Conservation (phyloP, 2,888 invertebrate species). For the Thecocarcelia acutangulata region DNA sequence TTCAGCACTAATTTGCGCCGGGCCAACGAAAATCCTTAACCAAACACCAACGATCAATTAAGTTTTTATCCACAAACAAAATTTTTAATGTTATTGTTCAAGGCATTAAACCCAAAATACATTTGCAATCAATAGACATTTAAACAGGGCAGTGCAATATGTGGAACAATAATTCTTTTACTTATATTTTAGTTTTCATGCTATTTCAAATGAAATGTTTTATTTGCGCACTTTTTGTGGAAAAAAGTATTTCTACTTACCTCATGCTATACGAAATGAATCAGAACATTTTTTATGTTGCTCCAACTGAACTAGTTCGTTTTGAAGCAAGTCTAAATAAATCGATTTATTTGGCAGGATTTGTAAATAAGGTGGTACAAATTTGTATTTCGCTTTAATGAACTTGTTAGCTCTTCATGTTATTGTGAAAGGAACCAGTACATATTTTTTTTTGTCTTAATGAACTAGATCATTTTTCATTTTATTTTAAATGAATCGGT, state of each 20-base stretch:
- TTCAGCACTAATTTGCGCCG: conserved; percentile 52
- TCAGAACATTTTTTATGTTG: background rate
- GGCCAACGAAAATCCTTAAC: conserved; percentile 53
- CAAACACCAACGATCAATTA: conserved; percentile 69
- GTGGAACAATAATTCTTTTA: too few relatives aligned
- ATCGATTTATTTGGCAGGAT: too few relatives aligned
- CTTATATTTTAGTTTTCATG: background rate
- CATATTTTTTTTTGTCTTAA: background rate
- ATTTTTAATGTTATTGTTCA: conserved; percentile 53
- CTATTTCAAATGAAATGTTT: background rate
- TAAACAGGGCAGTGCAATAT: conserved; percentile 6
- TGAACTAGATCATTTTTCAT: background rate
- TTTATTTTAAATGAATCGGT: background rate
- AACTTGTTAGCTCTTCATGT: too few relatives aligned
- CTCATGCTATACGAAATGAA: too few relatives aligned
- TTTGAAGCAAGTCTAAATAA: too few relatives aligned
- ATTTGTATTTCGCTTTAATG: too few relatives aligned
- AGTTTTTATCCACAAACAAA: conserved; percentile 59
- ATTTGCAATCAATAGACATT: background rate
- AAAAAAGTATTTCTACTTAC: too few relatives aligned
- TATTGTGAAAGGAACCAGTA: too few relatives aligned
- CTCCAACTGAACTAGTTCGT: too few relatives aligned
- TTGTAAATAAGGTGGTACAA: too few relatives aligned
- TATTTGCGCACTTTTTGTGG: background rate
- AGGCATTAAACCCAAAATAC: conserved; percentile 27